phyloP scores from a whole-genome alignment of 2,797 vertebrate species.

The Cottoperca gobio region DNA sequence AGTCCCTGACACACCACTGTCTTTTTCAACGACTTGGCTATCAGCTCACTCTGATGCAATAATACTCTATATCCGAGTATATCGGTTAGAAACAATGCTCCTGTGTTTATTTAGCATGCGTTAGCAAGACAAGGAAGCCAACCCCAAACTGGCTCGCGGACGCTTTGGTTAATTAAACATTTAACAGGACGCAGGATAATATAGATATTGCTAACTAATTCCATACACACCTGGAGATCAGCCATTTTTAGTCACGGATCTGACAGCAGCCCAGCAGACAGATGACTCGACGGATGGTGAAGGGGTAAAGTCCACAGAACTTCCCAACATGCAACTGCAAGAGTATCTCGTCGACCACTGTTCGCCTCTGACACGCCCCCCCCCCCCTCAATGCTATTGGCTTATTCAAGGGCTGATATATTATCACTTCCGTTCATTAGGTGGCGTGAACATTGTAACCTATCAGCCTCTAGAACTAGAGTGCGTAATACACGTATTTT shows the following conservation, averaged over 20 bases:
- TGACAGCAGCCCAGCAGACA: background rate
- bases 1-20: too few species aligned
- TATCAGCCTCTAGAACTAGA: slow-evolving; percentile 12
- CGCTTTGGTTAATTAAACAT: background rate
- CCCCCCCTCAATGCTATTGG: slow-evolving; percentile 32
- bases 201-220: background rate
- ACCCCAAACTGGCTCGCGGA: background rate
- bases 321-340: background rate
- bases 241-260: slow-evolving; percentile 38
- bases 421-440: background rate
- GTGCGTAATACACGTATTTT: background rate
- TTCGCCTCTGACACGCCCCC: background rate
- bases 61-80: background rate
- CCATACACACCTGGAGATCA: slow-evolving; percentile 60
- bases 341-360: too few species aligned
- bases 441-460: slow-evolving; percentile 26
- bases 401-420: background rate
- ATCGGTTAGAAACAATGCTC: fast-evolving
- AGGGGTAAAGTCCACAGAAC: background rate
- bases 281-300: fast-evolving
- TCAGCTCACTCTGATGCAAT: background rate
- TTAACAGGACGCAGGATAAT: background rate
- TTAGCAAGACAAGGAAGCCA: background rate
- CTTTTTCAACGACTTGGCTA: background rate
- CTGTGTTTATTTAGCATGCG: background rate